A percentile compares a stretch with the other conserved stretches of the same genome.
These are phyloP conservation scores for Oscheius myriophilus DNA, from an alignment of 2,888 invertebrate genomes.

Conservation along the genomic window DNA sequence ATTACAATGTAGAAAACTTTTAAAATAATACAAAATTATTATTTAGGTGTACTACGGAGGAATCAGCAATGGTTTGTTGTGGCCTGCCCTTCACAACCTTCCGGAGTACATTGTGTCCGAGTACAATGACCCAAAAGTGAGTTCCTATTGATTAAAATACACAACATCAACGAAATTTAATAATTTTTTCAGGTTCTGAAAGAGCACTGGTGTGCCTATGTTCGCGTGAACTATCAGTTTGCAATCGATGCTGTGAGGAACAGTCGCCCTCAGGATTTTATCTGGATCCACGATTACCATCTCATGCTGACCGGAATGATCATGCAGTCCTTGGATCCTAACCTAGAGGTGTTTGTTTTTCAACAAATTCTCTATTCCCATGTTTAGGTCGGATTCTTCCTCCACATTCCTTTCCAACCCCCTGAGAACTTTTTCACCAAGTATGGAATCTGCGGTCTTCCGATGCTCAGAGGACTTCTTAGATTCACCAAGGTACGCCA, in stretches of 20 bases:
- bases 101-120: constrained; percentile 70
- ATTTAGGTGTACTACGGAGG: constrained; percentile 65
- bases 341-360: constrained; percentile 71
- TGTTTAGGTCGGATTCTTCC: constrained; percentile 83
- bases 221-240: constrained; percentile 70
- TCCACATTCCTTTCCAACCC: constrained; percentile 92
- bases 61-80: constrained; percentile 68
- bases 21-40: background rate
- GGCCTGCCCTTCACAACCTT: constrained; percentile 71
- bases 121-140: constrained; percentile 64
- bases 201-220: constrained; percentile 69
- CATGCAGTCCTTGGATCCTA: constrained; percentile 79
- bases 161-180: background rate
- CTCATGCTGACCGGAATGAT: constrained; percentile 90
- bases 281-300: constrained; percentile 95
- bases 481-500: constrained; percentile 87
- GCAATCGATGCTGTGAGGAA: constrained; percentile 70
- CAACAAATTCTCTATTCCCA: constrained; percentile 5
- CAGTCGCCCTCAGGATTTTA: constrained; percentile 77
- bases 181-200: constrained; percentile 71
- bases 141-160: no score
- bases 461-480: constrained; percentile 89
- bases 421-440: constrained; percentile 83
- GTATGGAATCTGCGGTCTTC: constrained; percentile 72
- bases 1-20: constrained; percentile 36